Base-by-base conservation (phyloP, 2,888 invertebrate species). In the Teinopalpus imperialis region DNA sequence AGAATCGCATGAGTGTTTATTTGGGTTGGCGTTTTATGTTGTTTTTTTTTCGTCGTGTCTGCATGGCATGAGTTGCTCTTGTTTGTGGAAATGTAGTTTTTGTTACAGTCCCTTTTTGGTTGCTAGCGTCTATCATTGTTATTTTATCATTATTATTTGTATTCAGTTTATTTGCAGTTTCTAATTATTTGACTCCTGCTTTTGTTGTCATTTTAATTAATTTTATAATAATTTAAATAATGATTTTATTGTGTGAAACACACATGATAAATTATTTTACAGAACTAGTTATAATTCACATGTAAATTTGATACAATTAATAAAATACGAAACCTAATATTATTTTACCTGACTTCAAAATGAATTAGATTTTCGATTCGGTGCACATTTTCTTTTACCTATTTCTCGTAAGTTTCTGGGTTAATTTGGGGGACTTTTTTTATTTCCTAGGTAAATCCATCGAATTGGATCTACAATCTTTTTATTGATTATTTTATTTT, bases 11-110 rank as follows among this genome's bases (percentile, higher is more conserved):
- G 61, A 59, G 59, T 55, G 45, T 42, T 53, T 51, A 52, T 63
- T 59, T 62, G 54, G 52, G 63, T 70, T 66, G 63, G 59, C 52
- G 56, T 61, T 59, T 50, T 53, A 10, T 52, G 52, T 51, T 59
- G 48, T 58, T 59, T 57, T 52, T 57, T 66, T 48, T 57, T 54
- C 50, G 40, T 51, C 54, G 70, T 78, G 29, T 41, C 34, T 83
- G 86, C 86, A 86, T 87, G 82, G 85, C 83, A 86, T 86, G 85
- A 69, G 61, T 63, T 65, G 29, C 18, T 75, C 74, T 65, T 69
- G 63, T 70, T 76, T 80, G 70, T 74, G 66, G 66, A 66, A 63
- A 58, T 45, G 55, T 59, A 57, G 57, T 61, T 74, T 66, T 66
- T 58, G 66, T 60, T 63, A 69, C 74, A 71, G 70, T 66, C 48